These are phyloP conservation scores for Chionis minor DNA, from an alignment of 2,113 vertebrate species.

Conservation along the genomic window DNA sequence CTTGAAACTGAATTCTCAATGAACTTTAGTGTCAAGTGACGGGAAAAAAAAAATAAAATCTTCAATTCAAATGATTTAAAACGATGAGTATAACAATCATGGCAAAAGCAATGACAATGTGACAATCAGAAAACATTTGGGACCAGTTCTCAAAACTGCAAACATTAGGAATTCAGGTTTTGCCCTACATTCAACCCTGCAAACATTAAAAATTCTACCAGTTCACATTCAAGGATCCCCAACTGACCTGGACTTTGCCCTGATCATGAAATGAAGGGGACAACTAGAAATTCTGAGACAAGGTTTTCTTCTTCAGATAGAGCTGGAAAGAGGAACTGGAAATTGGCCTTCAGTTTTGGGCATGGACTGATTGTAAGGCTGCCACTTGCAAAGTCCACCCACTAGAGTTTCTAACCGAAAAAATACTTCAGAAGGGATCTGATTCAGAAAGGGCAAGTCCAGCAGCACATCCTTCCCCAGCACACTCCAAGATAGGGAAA, in stretches of 20 bases:
- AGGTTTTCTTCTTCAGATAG: background rate
- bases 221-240: background rate
- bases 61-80: background rate
- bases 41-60: background rate
- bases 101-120: background rate
- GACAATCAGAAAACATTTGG: background rate
- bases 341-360: background rate
- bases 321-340: background rate
- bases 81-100: background rate
- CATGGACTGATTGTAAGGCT: background rate
- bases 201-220: background rate
- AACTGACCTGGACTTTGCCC: background rate
- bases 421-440: background rate
- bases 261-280: background rate
- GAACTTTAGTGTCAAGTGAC: background rate
- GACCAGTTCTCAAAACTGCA: background rate
- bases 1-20: background rate
- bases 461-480: background rate
- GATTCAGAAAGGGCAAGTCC: background rate
- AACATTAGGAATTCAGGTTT: background rate
- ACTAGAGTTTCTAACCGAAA: background rate
- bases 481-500: background rate
- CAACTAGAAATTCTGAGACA: background rate
- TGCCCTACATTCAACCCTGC: background rate
- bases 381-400: background rate